Conservation (phyloP, 2,797 vertebrate species). For the Percopsis omiscomaycus region DNA sequence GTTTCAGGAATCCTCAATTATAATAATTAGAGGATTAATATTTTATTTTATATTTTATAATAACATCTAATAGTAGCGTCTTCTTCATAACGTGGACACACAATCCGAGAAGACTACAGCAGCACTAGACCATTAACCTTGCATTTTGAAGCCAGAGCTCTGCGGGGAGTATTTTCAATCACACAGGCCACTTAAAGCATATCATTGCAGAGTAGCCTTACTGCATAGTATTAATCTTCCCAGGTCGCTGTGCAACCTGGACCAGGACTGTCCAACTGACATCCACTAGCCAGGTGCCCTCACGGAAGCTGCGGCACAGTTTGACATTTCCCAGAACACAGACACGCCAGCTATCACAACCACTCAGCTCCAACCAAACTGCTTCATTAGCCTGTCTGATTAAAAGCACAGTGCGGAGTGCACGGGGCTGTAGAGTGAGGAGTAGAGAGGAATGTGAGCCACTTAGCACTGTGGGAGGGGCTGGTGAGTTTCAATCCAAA, state of each 20-base stretch:
- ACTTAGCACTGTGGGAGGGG: neutral
- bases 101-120: slow-evolving; percentile 21
- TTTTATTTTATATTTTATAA: too few relatives aligned
- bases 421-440: neutral
- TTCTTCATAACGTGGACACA: slow-evolving; percentile 6
- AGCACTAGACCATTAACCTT: slow-evolving; percentile 33
- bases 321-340: slow-evolving; percentile 63
- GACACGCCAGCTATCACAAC: slow-evolving; percentile 60
- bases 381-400: slow-evolving; percentile 70
- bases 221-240: slow-evolving; percentile 37
- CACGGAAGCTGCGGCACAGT: slow-evolving; percentile 49
- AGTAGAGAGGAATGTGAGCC: slow-evolving; percentile 3
- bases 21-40: neutral
- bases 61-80: neutral
- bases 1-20: slow-evolving; percentile 23
- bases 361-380: slow-evolving; percentile 60
- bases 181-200: slow-evolving; percentile 33
- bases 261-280: slow-evolving; percentile 32
- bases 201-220: slow-evolving; percentile 15
- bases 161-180: slow-evolving; percentile 13
- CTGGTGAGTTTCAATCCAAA: neutral
- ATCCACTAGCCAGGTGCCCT: slow-evolving; percentile 27
- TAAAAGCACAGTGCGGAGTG: slow-evolving; percentile 26
- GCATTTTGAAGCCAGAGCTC: slow-evolving; percentile 17
- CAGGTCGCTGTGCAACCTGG: slow-evolving; percentile 24